A percentile compares a stretch with the other conserved stretches of the same genome.
Evolutionary conservation across 2,888 invertebrate species (phyloP).

Genomic region (Ochropleura plecta): DNA sequence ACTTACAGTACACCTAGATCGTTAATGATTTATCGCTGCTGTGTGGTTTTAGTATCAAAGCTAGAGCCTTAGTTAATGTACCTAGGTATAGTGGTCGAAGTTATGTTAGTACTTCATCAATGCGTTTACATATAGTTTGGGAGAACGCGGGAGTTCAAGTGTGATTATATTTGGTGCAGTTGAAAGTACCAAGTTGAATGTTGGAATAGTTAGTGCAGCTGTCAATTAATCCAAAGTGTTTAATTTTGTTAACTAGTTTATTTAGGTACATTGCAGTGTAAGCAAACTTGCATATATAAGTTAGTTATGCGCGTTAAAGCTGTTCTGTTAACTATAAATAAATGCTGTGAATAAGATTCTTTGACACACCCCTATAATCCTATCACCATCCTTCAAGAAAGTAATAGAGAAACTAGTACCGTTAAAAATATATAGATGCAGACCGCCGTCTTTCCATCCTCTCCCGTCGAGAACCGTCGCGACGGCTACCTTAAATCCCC

Average conservation of each 20-base stretch:
- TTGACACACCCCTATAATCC: too few relatives aligned
- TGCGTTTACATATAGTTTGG: constrained; percentile 29
- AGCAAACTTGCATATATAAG: neutral
- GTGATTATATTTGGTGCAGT: constrained; percentile 38
- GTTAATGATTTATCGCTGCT: constrained; percentile 22
- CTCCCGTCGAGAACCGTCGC: too few relatives aligned
- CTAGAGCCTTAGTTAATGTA: constrained; percentile 14
- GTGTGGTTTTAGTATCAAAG: constrained; percentile 20
- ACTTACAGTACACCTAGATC: neutral
- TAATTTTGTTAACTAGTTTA: constrained; percentile 11
- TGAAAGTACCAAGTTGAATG: constrained; percentile 30
- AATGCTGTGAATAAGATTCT: neutral
- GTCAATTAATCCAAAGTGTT: constrained; percentile 14
- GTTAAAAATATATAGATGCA: too few relatives aligned
- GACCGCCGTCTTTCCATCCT: too few relatives aligned
- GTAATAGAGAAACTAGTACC: too few relatives aligned
- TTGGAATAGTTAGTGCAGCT: neutral
- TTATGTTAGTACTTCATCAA: constrained; percentile 50
- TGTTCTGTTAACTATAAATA: neutral
- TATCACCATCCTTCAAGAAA: too few relatives aligned
- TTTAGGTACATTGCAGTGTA: neutral
- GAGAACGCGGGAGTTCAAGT: constrained; percentile 14
- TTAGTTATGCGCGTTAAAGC: neutral
- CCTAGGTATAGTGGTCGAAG: constrained; percentile 13
- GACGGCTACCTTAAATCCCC: too few relatives aligned